Base-by-base conservation (phyloP, 2,113 vertebrate genomes). In the Gulo gulo region DNA sequence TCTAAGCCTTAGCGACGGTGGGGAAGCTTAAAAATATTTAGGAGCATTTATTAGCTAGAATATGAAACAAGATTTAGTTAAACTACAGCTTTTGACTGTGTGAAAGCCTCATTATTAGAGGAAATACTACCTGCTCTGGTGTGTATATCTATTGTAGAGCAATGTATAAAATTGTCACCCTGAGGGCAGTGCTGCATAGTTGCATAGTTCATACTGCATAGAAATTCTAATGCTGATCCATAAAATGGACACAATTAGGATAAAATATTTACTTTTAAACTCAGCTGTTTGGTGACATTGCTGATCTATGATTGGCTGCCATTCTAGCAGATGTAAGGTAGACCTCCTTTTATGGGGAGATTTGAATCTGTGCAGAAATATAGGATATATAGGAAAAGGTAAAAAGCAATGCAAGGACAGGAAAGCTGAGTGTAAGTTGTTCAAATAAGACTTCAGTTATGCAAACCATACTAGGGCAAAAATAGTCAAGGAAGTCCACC, bases 21-120 rank as follows among this genome's bases (percentile, higher is more conserved):
- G 95, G 95, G 98, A 98, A 98, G 98, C 96, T 98, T 69, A 95
- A 98, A 98, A 98, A 98, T 98, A 98, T 98, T 99, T 98, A 98
- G 97, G 97, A 97, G 93, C 97, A 96, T 98, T 98, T 99, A 98
- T 98, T 98, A 98, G 88, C 95, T 98, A 94, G 92, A 97, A 97
- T 97, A 95, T 96, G 86, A 97, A 98, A 97, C 26, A 94, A 98
- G 94, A 98, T 97, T 96, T 97, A 76, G 97, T 97, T 98, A 78
- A 1, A 96, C 79, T 95, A 74, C 65, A 98, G 88, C 78, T 52
- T 97, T 95, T 93, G 91, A 94, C 96, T 0, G 0, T 11, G 85
- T 88, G 61, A 88, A 86, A 69, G 65, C 85, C 85, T 96, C 39
- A 9, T 87, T 94, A 93, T 91, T 63, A 21, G 26, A 79, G 55